Evolutionary conservation across 2,113 vertebrate species (phyloP).

Genomic region (Triplophysa siluroides): DNA sequence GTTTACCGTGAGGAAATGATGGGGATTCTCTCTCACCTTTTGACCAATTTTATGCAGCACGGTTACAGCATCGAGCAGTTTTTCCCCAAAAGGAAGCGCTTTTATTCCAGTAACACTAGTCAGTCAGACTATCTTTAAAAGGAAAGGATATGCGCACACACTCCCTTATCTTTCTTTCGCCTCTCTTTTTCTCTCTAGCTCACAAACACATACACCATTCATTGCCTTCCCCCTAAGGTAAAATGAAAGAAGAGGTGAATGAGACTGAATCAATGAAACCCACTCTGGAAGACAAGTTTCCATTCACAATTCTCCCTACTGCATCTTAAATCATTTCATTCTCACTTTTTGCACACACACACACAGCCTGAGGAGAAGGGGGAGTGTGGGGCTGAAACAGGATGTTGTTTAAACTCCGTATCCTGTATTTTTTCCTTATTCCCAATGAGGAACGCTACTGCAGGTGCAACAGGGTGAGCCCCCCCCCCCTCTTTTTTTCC

Average conservation of each 20-base stretch:
- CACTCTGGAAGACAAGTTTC: slow-evolving; percentile 46
- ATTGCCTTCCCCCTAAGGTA: slow-evolving; percentile 17
- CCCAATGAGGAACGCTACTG: slow-evolving; percentile 56
- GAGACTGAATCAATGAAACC: slow-evolving; percentile 10
- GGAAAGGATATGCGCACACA: slow-evolving; percentile 17
- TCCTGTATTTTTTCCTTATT: slow-evolving; percentile 74
- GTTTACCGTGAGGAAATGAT: slow-evolving; percentile 39
- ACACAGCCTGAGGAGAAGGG: neutral
- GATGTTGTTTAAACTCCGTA: slow-evolving; percentile 73
- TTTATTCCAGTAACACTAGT: slow-evolving; percentile 37
- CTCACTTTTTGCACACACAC: slow-evolving; percentile 52
- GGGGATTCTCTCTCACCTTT: slow-evolving; percentile 25
- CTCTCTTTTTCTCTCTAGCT: neutral
- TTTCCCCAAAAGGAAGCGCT: slow-evolving; percentile 35
- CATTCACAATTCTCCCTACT: neutral
- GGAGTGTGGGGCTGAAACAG: slow-evolving; percentile 51
- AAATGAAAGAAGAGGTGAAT: slow-evolving; percentile 7
- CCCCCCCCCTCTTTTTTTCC: slow-evolving; percentile 36
- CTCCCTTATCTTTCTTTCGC: slow-evolving; percentile 11
- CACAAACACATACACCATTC: slow-evolving; percentile 11
- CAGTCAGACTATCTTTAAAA: slow-evolving; percentile 26
- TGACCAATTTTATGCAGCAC: slow-evolving; percentile 1
- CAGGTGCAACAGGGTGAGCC: slow-evolving; percentile 64
- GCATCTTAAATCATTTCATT: slow-evolving; percentile 58
- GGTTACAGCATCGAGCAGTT: neutral